A percentile compares a stretch with the other conserved stretches of the same genome.
Conservation (phyloP, 2,888 invertebrate genomes). For the Pycnomerus fuliginosus region DNA sequence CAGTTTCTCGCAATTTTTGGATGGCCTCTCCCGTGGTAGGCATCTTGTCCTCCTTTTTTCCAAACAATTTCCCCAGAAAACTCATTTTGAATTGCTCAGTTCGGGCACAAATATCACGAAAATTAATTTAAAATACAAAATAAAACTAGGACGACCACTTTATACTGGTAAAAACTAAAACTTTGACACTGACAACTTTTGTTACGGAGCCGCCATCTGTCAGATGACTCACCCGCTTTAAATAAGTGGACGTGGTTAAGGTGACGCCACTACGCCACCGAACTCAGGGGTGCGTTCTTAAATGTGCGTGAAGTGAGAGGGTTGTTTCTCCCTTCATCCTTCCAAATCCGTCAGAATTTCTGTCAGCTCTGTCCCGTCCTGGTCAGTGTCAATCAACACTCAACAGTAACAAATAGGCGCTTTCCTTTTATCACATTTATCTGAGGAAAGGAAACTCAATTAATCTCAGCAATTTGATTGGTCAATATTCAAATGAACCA, state of each 20-base stretch:
- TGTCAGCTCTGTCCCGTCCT: no score
- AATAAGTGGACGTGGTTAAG: slow-evolving; percentile 20
- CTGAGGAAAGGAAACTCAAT: no score
- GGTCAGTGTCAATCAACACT: no score
- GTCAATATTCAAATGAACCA: no score
- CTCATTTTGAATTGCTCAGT: slow-evolving; percentile 64
- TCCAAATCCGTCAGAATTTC: no score
- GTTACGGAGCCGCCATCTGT: slow-evolving; percentile 17
- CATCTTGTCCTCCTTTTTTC: slow-evolving; percentile 81
- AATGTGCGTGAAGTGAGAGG: no score
- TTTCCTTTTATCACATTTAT: no score
- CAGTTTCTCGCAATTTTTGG: slow-evolving; percentile 92
- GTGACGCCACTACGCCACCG: no score
- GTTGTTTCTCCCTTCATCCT: no score
- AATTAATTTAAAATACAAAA: slow-evolving; percentile 7
- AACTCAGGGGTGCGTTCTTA: no score
- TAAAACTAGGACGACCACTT: neutral
- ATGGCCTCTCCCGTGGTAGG: slow-evolving; percentile 93
- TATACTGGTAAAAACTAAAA: neutral
- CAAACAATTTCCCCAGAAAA: slow-evolving; percentile 88
- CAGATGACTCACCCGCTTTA: slow-evolving; percentile 16
- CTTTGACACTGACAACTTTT: slow-evolving; percentile 12
- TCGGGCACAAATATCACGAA: neutral
- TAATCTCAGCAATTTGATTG: no score
- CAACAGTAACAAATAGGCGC: no score